Evolutionary conservation across 2,113 vertebrate genomes (phyloP), one percentile per base, ranked within the genome.

Genomic region (Nymphicus hollandicus): DNA sequence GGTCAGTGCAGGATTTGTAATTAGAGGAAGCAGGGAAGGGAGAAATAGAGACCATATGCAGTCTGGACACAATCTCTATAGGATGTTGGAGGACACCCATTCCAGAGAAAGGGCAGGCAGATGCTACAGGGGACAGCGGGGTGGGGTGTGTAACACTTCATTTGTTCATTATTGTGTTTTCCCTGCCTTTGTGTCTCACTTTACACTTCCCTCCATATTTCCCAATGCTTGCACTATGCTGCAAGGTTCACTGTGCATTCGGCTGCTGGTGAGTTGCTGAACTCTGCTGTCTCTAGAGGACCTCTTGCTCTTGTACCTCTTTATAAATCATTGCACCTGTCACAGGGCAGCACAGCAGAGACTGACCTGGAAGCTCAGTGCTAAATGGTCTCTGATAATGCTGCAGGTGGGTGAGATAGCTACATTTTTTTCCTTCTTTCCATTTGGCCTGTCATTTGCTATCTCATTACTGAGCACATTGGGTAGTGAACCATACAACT

Each of bases 281-380:
- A 10, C 58, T 82, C 64, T 29, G 18, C 53, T 28, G 19, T 71
- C 39, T 74, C 80, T 60, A 23, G 66, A 53, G 35, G 63, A 56
- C 53, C 56, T 13, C 31, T 41, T 84, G 25, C 43, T 74, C 43
- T 82, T 27, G 13, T 71, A 12, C 37, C 37, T 63, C 33, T 65
- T 55, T 60, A n/a, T 53, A 78, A 91, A 47, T 29, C n/a, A 16
- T 15, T 2, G 5, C 31, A 4, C 17, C 9, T 0, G 0, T 85
- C 44, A 8, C 44, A 37, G 69, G 44, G 46, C 72, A 83, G 43
- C 58, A 29, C 58, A 73, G 68, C 68, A 60, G 82, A 74, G 64
- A n/a, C 37, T 60, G 77, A 25, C 77, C 52, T 0, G 0, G 61
- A 55, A 90, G 60, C 33, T 27, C 0, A 0, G 13, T 7, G 17